Percentiles rank a stretch among this genome's conserved stretches.
Conservation (phyloP, 1,140 invertebrate species). For the Piezodorus guildinii region DNA sequence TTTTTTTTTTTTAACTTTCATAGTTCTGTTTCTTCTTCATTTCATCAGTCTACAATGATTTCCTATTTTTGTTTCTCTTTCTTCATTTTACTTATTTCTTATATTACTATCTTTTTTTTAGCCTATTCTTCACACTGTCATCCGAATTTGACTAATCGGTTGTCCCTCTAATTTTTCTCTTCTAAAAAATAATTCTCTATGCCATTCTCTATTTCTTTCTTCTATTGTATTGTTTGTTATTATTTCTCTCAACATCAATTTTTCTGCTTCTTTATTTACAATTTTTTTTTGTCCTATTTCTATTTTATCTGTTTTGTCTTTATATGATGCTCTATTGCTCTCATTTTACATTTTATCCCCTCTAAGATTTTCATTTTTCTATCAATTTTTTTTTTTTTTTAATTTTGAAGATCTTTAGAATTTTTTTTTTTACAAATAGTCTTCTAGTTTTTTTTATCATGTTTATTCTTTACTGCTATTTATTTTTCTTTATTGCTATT, state of each 20-base stretch:
- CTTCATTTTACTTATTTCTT: not conserved
- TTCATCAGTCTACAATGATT: not conserved
- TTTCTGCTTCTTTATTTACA: not conserved
- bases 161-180: not conserved
- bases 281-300: not conserved
- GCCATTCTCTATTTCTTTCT: not conserved
- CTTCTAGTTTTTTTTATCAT: not conserved
- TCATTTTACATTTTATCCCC: not conserved
- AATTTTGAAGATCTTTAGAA: not conserved
- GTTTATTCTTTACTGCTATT: not conserved
- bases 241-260: not conserved
- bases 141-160: not conserved
- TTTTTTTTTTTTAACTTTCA: not conserved
- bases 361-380: not conserved
- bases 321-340: not conserved
- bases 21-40: not conserved
- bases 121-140: not conserved
- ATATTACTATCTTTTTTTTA: not conserved
- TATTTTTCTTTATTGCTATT: not conserved
- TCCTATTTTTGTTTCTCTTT: not conserved
- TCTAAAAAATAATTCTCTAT: not conserved
- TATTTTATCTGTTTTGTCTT: not conserved
- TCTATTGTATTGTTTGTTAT: not conserved
- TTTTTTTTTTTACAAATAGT: not conserved
- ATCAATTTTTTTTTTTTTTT: not conserved